Conservation (phyloP, 2,113 vertebrate species). For the Siniperca knerii region DNA sequence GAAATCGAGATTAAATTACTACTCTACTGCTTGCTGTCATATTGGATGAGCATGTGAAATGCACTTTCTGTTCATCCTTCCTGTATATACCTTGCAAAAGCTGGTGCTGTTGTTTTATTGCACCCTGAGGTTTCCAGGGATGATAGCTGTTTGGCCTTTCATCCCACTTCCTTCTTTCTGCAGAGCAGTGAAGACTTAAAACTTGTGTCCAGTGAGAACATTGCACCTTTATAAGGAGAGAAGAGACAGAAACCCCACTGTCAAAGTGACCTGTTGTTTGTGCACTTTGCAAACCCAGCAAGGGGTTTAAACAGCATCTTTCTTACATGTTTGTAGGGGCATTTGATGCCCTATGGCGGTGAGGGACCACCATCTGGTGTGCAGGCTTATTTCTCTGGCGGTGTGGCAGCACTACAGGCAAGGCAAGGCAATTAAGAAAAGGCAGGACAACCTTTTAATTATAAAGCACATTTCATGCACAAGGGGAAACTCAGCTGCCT, state of each 20-base stretch:
- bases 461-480: slow-evolving; percentile 18
- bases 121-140: not conserved
- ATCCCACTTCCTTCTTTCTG: not conserved
- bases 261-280: slow-evolving; percentile 41
- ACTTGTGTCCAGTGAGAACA: not conserved
- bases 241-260: slow-evolving; percentile 7
- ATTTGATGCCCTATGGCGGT: not conserved
- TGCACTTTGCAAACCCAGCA: slow-evolving; percentile 1
- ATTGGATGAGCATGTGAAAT: slow-evolving; percentile 13
- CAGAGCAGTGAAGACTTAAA: not conserved
- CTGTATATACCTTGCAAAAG: slow-evolving; percentile 5
- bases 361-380: slow-evolving; percentile 55
- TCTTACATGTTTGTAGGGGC: slow-evolving; percentile 17
- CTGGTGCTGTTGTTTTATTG: slow-evolving; percentile 7
- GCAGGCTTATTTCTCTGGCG: slow-evolving; percentile 33
- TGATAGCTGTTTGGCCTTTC: slow-evolving; percentile 3
- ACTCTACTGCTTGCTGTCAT: not conserved
- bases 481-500: not conserved
- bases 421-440: slow-evolving; percentile 18
- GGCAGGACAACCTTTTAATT: slow-evolving; percentile 20
- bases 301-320: slow-evolving; percentile 1
- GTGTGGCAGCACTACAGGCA: slow-evolving; percentile 26
- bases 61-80: not conserved
- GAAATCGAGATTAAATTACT: not conserved
- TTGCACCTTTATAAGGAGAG: slow-evolving; percentile 16